A percentile compares a stretch with the other conserved stretches of the same genome.
phyloP scores from a whole-genome alignment of 2,888 invertebrate species.

The Rutpela maculata region DNA sequence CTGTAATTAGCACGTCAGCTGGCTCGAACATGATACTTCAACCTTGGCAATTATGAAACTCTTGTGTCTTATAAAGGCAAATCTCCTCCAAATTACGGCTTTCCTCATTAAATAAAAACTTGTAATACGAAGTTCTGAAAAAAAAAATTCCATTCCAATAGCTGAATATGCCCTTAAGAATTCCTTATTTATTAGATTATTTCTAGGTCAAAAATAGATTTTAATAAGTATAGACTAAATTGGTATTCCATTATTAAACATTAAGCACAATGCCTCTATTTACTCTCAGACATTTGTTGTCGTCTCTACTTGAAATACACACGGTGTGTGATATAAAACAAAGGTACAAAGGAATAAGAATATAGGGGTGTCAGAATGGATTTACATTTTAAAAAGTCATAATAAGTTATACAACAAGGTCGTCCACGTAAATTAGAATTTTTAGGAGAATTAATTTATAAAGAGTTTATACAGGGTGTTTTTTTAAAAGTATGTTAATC shows the following conservation, averaged over 20 bases:
- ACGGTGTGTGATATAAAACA: no score
- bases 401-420: no score
- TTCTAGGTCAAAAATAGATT: neutral
- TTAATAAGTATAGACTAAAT: neutral
- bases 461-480: no score
- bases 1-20: slow-evolving; percentile 56
- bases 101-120: slow-evolving; percentile 35
- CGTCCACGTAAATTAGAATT: no score
- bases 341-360: neutral
- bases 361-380: no score
- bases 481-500: no score
- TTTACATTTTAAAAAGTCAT: no score
- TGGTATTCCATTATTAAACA: neutral
- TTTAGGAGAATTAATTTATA: no score
- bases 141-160: neutral
- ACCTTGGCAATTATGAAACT: slow-evolving; percentile 54
- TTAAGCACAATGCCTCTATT: neutral
- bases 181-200: neutral
- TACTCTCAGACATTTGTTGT: neutral
- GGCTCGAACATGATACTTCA: slow-evolving; percentile 54
- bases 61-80: slow-evolving; percentile 45
- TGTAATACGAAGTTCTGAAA: neutral
- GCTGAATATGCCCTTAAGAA: neutral
- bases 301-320: neutral
- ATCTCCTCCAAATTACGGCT: slow-evolving; percentile 40